A percentile compares a stretch with the other conserved stretches of the same genome.
These are phyloP conservation scores for Xylophagus ater DNA, from an alignment of 2,888 invertebrate species.

Conservation along the genomic window DNA sequence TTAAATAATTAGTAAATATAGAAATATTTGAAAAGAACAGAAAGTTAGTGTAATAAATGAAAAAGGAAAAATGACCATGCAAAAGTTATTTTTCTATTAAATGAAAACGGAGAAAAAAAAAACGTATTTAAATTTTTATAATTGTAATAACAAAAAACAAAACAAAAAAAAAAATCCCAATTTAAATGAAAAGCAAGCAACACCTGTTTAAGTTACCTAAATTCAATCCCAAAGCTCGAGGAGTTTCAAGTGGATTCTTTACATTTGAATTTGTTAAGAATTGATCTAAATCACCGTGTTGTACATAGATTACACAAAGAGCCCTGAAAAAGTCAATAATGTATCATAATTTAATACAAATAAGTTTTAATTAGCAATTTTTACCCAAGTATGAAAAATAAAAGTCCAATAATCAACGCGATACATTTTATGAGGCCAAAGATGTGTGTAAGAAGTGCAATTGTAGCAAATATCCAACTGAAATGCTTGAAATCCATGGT, in stretches of 20 bases:
- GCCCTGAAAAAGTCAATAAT: slow-evolving; percentile 4
- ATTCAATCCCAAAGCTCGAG: slow-evolving; percentile 13
- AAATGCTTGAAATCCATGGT: slow-evolving; percentile 4
- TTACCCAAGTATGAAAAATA: slow-evolving; percentile 13
- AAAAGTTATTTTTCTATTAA: no score
- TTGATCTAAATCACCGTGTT: slow-evolving; percentile 12
- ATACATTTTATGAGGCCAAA: slow-evolving; percentile 12
- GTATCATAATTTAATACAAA: background rate
- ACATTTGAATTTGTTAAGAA: slow-evolving; percentile 9
- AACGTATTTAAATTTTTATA: no score
- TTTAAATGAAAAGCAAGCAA: background rate
- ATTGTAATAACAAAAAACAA: no score
- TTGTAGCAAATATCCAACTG: slow-evolving; percentile 11
- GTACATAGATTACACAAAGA: slow-evolving; percentile 12
- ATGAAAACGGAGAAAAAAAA: no score
- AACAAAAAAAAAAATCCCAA: no score
- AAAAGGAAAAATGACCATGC: no score
- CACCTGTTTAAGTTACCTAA: slow-evolving; percentile 11
- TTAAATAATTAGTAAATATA: background rate
- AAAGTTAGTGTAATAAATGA: background rate
- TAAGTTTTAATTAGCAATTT: no score
- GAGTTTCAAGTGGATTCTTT: slow-evolving; percentile 12
- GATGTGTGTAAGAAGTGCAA: slow-evolving; percentile 10
- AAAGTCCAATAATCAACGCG: slow-evolving; percentile 5
- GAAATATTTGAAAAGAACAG: background rate